Percentiles rank a stretch among this genome's conserved stretches.
Conservation (phyloP, 2,888 invertebrate species). For the Epinotia bilunana region DNA sequence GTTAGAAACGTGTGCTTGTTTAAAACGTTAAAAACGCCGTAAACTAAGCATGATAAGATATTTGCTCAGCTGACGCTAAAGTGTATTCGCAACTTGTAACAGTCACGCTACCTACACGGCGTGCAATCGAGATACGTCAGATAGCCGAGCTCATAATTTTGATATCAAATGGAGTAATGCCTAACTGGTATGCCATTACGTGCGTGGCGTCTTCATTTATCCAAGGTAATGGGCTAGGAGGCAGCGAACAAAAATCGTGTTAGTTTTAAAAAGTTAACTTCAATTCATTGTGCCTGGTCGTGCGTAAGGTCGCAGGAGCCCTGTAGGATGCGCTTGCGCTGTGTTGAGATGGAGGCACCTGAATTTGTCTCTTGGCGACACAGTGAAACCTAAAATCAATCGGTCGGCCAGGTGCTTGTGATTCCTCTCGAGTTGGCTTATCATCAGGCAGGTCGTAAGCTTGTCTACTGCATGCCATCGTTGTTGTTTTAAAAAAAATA, state of each 20-base stretch:
- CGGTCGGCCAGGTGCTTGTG: too few relatives aligned
- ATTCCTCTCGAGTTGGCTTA: too few relatives aligned
- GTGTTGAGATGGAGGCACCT: too few relatives aligned
- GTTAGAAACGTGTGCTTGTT: neutral
- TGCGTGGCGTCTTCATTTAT: conserved; percentile 15
- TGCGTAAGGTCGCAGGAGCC: too few relatives aligned
- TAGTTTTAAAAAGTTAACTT: neutral
- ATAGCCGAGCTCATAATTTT: conserved; percentile 25
- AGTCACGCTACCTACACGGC: conserved; percentile 26
- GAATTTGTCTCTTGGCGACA: too few relatives aligned
- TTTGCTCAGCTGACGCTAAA: conserved; percentile 26
- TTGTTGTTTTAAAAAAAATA: too few relatives aligned
- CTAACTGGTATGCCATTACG: conserved; percentile 1
- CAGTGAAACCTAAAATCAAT: too few relatives aligned
- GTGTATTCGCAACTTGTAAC: conserved; percentile 2
- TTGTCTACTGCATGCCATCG: too few relatives aligned
- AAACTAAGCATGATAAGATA: neutral
- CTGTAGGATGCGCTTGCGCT: too few relatives aligned
- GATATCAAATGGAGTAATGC: conserved; percentile 22
- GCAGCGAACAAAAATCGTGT: neutral
- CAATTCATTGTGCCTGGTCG: too few relatives aligned
- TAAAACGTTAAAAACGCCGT: neutral
- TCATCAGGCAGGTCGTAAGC: too few relatives aligned
- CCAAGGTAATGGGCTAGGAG: neutral
- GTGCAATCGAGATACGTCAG: conserved; percentile 29